These are phyloP conservation scores for Parnassius glacialis DNA, from an alignment of 2,888 invertebrate genomes.

Conservation along the genomic window DNA sequence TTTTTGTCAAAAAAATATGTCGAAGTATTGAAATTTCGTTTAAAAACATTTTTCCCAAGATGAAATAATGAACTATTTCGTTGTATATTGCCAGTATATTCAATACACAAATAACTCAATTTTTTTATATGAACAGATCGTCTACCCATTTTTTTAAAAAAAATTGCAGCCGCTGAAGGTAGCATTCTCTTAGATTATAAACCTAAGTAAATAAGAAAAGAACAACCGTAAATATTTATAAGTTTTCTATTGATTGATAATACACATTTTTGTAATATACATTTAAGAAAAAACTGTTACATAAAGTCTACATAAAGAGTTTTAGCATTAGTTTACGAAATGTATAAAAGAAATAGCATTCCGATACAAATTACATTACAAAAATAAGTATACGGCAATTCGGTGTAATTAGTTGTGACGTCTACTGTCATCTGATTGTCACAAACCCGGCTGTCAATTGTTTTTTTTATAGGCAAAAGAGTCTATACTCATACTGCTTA, in stretches of 20 bases:
- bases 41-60: constrained; percentile 33
- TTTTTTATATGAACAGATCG: constrained; percentile 54
- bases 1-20: constrained; percentile 50
- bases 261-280: too few relatives aligned
- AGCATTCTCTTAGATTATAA: constrained; percentile 49
- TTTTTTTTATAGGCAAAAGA: too few relatives aligned
- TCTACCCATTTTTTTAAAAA: constrained; percentile 61
- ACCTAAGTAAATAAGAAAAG: constrained; percentile 11
- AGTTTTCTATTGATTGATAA: not conserved
- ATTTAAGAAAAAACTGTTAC: not conserved
- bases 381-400: too few relatives aligned
- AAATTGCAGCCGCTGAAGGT: constrained; percentile 56
- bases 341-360: too few relatives aligned
- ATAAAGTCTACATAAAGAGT: constrained; percentile 6
- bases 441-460: too few relatives aligned
- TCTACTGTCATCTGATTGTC: too few relatives aligned
- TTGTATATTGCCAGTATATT: constrained; percentile 40
- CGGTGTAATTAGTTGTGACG: too few relatives aligned
- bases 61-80: constrained; percentile 37
- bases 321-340: too few relatives aligned
- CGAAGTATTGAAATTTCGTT: constrained; percentile 51
- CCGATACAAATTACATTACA: too few relatives aligned
- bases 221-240: not conserved
- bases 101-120: constrained; percentile 50
- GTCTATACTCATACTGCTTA: too few relatives aligned